A percentile compares a stretch with the other conserved stretches of the same genome.
phyloP scores from a whole-genome alignment of 2,888 invertebrate genomes.

The Antheraea assamensis region DNA sequence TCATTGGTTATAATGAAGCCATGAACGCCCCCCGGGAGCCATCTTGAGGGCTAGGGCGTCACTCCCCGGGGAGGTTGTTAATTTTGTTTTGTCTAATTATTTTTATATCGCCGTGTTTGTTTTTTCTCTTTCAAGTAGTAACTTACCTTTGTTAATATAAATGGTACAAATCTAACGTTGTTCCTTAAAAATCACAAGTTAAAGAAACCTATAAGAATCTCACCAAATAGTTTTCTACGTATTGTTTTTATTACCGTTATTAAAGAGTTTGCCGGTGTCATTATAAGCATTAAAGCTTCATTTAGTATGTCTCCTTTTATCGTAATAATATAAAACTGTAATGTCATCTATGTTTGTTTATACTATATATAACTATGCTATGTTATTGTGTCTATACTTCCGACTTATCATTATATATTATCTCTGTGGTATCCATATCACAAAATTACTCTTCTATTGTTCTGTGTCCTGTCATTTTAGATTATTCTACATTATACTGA shows the following conservation, averaged over 20 bases:
- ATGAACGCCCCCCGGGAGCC: conserved; percentile 21
- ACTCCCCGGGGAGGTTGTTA: conserved; percentile 6
- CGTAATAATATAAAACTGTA: too few species aligned
- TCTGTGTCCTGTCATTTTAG: too few species aligned
- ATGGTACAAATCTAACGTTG: background rate
- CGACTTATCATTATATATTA: too few species aligned
- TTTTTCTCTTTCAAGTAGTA: background rate
- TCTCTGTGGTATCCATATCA: too few species aligned
- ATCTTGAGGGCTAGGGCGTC: conserved; percentile 2
- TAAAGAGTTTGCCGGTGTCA: background rate
- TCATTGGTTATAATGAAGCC: conserved; percentile 29
- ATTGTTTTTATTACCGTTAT: background rate
- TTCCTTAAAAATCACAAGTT: background rate
- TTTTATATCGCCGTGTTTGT: background rate
- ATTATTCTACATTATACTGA: too few species aligned
- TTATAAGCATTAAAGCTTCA: background rate
- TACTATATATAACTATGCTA: too few species aligned
- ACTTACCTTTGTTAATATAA: background rate
- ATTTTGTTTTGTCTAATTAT: conserved; percentile 5
- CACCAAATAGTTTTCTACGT: background rate
- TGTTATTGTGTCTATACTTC: too few species aligned
- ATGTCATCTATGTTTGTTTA: too few species aligned
- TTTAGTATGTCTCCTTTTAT: too few species aligned
- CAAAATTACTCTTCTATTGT: too few species aligned
- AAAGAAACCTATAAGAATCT: background rate